Conservation (phyloP, 2,797 vertebrate species). For the Siniperca undulata region DNA sequence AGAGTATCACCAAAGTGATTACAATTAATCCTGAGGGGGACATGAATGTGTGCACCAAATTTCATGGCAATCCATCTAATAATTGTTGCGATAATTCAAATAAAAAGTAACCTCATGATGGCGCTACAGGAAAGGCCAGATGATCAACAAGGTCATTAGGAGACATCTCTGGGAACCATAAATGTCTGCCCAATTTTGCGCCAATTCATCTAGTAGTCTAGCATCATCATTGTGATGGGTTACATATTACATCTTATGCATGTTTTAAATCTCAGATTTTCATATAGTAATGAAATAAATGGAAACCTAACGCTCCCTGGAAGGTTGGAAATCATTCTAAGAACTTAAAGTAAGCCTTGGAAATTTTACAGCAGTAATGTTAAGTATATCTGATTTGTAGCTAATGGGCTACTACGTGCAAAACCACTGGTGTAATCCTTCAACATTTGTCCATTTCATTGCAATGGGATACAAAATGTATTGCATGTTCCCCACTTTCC, state of each 20-base stretch:
- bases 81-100: neutral
- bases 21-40: neutral
- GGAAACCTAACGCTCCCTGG: neutral
- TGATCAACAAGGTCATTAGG: neutral
- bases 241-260: neutral
- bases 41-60: neutral
- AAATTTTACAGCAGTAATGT: neutral
- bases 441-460: conserved; percentile 4
- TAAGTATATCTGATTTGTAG: conserved; percentile 1
- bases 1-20: neutral
- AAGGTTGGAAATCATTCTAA: neutral
- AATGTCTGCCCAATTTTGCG: neutral
- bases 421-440: conserved; percentile 3
- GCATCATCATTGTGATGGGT: neutral
- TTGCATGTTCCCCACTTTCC: neutral
- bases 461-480: neutral
- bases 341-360: neutral
- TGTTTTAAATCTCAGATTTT: neutral
- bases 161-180: neutral
- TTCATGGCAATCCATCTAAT: neutral
- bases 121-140: neutral
- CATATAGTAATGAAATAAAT: neutral
- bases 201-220: neutral
- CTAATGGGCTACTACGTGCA: conserved; percentile 8
- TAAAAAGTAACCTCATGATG: neutral